phyloP scores from a whole-genome alignment of 1,140 invertebrate genomes.

The Vanessa tameamea region DNA sequence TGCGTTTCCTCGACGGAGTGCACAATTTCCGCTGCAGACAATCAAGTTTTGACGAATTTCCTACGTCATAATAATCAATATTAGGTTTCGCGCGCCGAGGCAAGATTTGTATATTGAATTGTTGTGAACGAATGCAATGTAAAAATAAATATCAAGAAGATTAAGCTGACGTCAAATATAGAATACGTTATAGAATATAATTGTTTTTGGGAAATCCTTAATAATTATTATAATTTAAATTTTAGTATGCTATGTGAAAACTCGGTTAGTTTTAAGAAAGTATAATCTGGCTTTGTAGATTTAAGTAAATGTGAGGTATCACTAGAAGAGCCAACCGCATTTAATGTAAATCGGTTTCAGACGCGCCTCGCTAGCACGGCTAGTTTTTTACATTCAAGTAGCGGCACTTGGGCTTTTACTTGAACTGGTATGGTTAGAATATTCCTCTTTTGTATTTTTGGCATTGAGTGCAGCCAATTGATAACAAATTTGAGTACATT shows the following conservation, averaged over 20 bases:
- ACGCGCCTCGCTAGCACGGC: constrained; percentile 45
- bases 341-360: constrained; percentile 76
- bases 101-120: constrained; percentile 25
- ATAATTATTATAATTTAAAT: constrained; percentile 27
- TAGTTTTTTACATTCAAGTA: constrained; percentile 71
- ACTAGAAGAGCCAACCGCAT: constrained; percentile 66
- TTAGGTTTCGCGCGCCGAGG: constrained; percentile 35
- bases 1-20: constrained; percentile 43
- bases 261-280: constrained; percentile 43
- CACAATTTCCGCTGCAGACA: constrained; percentile 53
- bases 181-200: neutral
- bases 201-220: neutral
- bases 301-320: constrained; percentile 65
- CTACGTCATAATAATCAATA: constrained; percentile 49
- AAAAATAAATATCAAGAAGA: too few relatives aligned
- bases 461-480: constrained; percentile 52
- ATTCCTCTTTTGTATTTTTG: constrained; percentile 33
- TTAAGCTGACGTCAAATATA: too few relatives aligned
- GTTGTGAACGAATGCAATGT: neutral
- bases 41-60: constrained; percentile 53
- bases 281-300: constrained; percentile 54
- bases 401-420: constrained; percentile 65
- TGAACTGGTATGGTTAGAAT: constrained; percentile 39
- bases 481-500: constrained; percentile 42
- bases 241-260: constrained; percentile 34